Percentiles rank a stretch among this genome's conserved stretches.
phyloP scores from a whole-genome alignment of 2,113 vertebrate species.

The Leptobrachium leishanense region DNA sequence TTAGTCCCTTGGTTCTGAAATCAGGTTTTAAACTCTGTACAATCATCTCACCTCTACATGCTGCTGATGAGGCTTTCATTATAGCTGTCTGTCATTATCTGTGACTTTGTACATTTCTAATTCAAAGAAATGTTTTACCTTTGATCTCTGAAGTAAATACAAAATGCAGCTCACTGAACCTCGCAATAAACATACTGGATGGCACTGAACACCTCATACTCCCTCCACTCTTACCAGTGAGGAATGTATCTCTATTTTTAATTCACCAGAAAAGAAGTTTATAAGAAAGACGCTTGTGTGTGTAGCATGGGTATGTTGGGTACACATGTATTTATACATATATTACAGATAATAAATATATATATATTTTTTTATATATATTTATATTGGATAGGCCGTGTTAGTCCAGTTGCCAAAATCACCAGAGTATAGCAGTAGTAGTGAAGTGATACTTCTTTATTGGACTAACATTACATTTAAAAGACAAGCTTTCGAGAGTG shows the following conservation, averaged over 20 bases:
- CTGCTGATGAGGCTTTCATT: slow-evolving; percentile 2
- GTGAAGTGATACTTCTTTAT: no score
- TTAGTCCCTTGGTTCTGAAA: slow-evolving; percentile 20
- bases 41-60: slow-evolving; percentile 8
- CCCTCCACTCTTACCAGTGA: background rate
- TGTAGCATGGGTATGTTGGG: no score
- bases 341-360: no score
- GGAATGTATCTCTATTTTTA: background rate
- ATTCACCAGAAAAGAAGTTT: no score
- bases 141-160: slow-evolving; percentile 15
- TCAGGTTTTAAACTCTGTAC: slow-evolving; percentile 17
- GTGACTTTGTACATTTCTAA: slow-evolving; percentile 30
- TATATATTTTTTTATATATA: no score
- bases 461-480: no score
- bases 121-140: slow-evolving; percentile 32
- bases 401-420: no score
- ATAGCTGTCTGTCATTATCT: slow-evolving; percentile 26
- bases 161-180: slow-evolving; percentile 1
- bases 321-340: no score
- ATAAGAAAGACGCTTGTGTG: no score
- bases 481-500: no score
- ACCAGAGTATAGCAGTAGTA: no score
- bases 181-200: background rate
- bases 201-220: slow-evolving; percentile 1
- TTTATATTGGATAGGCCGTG: no score